These are phyloP conservation scores for Apis florea DNA, from an alignment of 1,140 invertebrate genomes.

Conservation along the genomic window DNA sequence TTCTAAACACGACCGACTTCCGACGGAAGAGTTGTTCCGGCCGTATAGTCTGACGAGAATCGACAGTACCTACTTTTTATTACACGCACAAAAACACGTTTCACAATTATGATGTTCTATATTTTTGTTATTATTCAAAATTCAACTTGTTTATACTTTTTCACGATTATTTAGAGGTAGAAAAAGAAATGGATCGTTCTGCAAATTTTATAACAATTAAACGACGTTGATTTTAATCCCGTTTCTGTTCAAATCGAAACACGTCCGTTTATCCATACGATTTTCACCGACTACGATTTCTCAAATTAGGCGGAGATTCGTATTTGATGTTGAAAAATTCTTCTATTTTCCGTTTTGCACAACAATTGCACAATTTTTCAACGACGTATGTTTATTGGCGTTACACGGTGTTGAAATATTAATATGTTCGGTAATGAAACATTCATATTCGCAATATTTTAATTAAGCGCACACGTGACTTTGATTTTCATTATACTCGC, in stretches of 20 bases:
- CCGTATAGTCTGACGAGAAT: conserved; percentile 57
- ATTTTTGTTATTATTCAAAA: not conserved
- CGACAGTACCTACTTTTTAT: conserved; percentile 62
- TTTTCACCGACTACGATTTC: not conserved
- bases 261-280: too few relatives aligned
- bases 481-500: conserved; percentile 29
- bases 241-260: not conserved
- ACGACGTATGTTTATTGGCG: not conserved
- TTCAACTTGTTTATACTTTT: not conserved
- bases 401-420: not conserved
- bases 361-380: not conserved
- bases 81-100: not conserved
- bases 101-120: not conserved
- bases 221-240: not conserved
- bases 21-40: conserved; percentile 59
- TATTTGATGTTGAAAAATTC: too few relatives aligned
- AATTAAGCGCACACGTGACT: conserved; percentile 36
- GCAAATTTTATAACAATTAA: not conserved
- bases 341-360: not conserved
- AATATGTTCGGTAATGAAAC: conserved; percentile 14
- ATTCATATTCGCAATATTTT: conserved; percentile 25
- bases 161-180: not conserved
- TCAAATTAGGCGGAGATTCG: not conserved
- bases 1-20: conserved; percentile 37
- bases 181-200: too few relatives aligned